Base-by-base conservation (phyloP, 2,113 vertebrate species). In the Etheostoma spectabile region DNA sequence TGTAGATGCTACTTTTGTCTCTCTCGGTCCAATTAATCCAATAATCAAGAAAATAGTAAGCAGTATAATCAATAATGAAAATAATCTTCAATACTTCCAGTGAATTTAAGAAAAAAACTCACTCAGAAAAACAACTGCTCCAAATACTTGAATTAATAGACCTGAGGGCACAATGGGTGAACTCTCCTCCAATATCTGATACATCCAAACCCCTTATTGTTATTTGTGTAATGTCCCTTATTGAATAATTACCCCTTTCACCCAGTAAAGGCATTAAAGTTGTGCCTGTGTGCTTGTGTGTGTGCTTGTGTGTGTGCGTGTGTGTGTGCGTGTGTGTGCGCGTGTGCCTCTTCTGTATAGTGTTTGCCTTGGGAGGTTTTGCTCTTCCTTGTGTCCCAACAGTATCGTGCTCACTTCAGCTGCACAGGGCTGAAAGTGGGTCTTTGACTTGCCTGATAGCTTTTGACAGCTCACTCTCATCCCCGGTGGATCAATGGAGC, bases 381-480 rank as follows among this genome's bases (percentile, higher is more conserved):
- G 65, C 84, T 89, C 87, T 81, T 88, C 80, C 76, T 77, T 81
- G 75, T 61, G 53, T 82, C 71, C 68, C 69, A 49, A 7, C 84
- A 74, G 85, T 74, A 76, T 74, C 18, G 6, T 51, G 74, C 88
- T 88, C 83, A 75, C 83, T 85, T 90, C 60, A 64, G 80, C 84
- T 67, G 80, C 82, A 80, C 74, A 30, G 38, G 45, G 67, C 88
- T 88, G 72, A 89, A 92, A 92, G 88, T 91, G 90, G 91, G 86
- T 88, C 90, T 93, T 89, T 86, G 85, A 92, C 90, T 90, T 52
- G 81, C 82, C 87, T 93, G 93, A 93, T 91, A 87, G 91, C 86
- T 92, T 90, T 84, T 93, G 93, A 93, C 94, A 93, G 92, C 91
- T 91, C 92, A 87, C 89, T 89, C 90, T 92, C 90, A 90, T 93